A percentile compares a stretch with the other conserved stretches of the same genome.
phyloP scores from a whole-genome alignment of 2,888 invertebrate species.

The Sesia apiformis region DNA sequence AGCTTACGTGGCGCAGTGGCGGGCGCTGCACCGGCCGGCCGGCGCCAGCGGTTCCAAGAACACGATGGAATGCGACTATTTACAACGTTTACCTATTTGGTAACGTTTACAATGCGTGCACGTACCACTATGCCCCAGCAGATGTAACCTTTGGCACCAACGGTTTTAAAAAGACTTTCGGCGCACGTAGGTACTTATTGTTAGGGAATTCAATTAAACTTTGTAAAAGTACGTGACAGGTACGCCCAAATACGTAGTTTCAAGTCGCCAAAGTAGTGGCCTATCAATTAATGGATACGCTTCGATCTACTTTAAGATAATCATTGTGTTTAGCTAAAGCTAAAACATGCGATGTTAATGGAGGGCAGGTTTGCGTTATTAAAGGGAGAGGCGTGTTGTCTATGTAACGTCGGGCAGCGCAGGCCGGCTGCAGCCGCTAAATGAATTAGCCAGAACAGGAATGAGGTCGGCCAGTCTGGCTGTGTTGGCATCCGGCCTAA shows the following conservation, averaged over 20 bases:
- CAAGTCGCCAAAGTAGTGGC: no score
- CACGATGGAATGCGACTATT: conserved; percentile 63
- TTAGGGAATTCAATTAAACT: background rate
- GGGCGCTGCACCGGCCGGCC: conserved; percentile 20
- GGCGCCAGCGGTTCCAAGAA: conserved; percentile 64
- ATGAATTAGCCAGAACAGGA: conserved; percentile 66
- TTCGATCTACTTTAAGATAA: no score
- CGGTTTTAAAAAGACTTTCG: background rate
- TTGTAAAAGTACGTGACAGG: background rate
- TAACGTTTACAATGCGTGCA: conserved; percentile 61
- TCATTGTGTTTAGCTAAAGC: no score
- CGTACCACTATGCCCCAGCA: conserved; percentile 34
- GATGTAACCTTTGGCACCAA: conserved; percentile 27
- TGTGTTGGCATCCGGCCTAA: conserved; percentile 72
- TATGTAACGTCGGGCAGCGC: conserved; percentile 18
- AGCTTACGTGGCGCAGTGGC: conserved; percentile 20
- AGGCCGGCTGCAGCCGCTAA: conserved; percentile 48
- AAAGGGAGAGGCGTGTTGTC: background rate
- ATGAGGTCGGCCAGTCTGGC: conserved; percentile 72
- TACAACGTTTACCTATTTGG: conserved; percentile 71
- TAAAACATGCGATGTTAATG: background rate
- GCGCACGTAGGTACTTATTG: background rate
- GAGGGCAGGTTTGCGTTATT: background rate
- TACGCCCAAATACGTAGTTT: background rate
- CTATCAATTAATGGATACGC: no score